Evolutionary conservation across 2,888 invertebrate genomes (phyloP), one percentile per base, ranked within the genome.

Genomic region (Idaea biselata): DNA sequence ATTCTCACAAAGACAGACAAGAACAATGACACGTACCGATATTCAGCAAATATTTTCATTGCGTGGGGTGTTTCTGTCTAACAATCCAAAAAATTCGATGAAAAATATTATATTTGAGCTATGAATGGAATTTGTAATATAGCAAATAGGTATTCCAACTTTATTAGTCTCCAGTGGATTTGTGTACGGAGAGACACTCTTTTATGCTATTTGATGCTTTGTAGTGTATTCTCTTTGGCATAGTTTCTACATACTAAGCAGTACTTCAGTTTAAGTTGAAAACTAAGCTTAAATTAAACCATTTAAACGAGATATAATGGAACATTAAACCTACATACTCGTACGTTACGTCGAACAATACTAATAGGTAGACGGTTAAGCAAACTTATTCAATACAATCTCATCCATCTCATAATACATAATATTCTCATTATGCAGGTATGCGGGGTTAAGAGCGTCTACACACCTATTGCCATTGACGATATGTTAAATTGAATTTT

Each of bases 351-450:
- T 44, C 44, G 44, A 44, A 44, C 44, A 44, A 44, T 44, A 44
- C 8, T 44, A 44, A 44, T 44, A 44, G 25, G 25, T 1, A 25
- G 44, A 44, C 44, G 44, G 44, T 44, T 44, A 44, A 44, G 44
- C 44, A 44, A 44, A 44, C 44, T 44, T 64, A 59, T 66, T 58
- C 59, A 60, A 62, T 64, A 44, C 59, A 66, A 60, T 62, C 59
- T 44, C 59, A 58, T 31, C 56, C 59, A 55, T 56, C 63, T 60
- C 60, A 60, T 63, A 61, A 63, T 57, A 54, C 63, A 62, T 63
- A n/a, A n/a, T n/a, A 58, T 63, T 59, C 61, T 65, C 62, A 63
- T 68, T 62, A 63, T 60, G 62, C 62, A 62, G 59, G 60, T 60
- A 59, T 62, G 62, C 63, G 62, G 62, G 44, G 44, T 62, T 61